Evolutionary conservation across 2,888 invertebrate species (phyloP).

Genomic region (Trisateles emortualis): DNA sequence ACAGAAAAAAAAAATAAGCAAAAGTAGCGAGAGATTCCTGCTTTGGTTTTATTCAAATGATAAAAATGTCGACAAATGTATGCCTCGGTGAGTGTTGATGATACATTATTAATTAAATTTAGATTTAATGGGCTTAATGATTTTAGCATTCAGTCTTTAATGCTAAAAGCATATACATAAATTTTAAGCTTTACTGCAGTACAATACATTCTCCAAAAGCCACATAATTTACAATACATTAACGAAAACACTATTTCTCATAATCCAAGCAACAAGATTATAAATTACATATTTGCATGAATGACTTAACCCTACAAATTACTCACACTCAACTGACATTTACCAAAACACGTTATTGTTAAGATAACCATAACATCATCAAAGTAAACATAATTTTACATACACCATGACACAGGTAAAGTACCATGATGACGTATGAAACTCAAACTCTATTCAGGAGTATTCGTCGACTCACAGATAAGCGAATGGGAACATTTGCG

Average conservation of each 20-base stretch:
- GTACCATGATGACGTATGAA: conserved; percentile 68
- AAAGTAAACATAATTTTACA: conserved; percentile 42
- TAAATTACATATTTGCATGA: not conserved
- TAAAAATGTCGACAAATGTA: too few species aligned
- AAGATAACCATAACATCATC: conserved; percentile 27
- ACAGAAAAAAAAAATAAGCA: too few species aligned
- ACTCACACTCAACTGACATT: not conserved
- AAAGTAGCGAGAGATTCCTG: too few species aligned
- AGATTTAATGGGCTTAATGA: too few species aligned
- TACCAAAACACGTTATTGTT: conserved; percentile 1
- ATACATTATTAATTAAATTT: too few species aligned
- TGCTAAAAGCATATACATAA: too few species aligned
- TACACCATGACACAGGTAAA: conserved; percentile 62
- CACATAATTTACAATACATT: too few species aligned
- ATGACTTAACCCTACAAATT: not conserved
- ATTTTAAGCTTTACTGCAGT: too few species aligned
- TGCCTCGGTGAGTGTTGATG: too few species aligned
- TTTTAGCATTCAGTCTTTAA: too few species aligned
- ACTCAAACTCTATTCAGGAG: conserved; percentile 65
- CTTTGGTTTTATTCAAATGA: too few species aligned
- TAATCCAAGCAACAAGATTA: not conserved
- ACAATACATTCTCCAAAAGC: too few species aligned
- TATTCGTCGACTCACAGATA: conserved; percentile 72
- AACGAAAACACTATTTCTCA: not conserved
- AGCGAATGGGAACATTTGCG: conserved; percentile 63